These are phyloP conservation scores for Lasiommata megera DNA, from an alignment of 2,888 invertebrate species.

Conservation along the genomic window DNA sequence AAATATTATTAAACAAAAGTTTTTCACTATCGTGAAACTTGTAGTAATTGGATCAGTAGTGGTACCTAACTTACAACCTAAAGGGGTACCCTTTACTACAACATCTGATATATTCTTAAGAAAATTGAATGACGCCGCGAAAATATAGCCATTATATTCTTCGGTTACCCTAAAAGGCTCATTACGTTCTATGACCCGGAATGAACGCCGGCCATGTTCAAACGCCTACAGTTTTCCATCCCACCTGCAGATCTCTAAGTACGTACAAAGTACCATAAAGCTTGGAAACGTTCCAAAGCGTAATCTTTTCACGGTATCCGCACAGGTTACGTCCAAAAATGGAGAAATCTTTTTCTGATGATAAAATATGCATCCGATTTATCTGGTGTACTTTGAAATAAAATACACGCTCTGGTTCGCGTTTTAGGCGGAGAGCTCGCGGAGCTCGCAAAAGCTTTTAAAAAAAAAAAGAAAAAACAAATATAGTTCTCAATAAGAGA, in stretches of 20 bases:
- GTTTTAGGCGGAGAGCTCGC: not conserved
- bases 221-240: not conserved
- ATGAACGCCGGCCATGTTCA: not conserved
- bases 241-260: conserved; percentile 4
- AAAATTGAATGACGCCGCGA: no score
- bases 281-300: conserved; percentile 36
- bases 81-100: no score
- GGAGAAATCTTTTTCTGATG: conserved; percentile 34
- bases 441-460: not conserved
- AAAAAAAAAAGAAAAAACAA: no score
- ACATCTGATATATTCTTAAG: not conserved
- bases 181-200: not conserved
- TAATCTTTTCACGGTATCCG: conserved; percentile 38
- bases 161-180: no score
- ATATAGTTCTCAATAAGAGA: no score
- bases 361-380: conserved; percentile 37
- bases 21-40: no score
- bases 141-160: no score
- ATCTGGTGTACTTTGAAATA: conserved; percentile 27
- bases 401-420: conserved; percentile 26
- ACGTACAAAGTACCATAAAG: conserved; percentile 16
- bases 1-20: no score
- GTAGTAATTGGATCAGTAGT: no score
- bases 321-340: conserved; percentile 35
- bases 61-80: no score